phyloP scores from a whole-genome alignment of 1,140 invertebrate genomes.

The Polypedilum vanderplanki region DNA sequence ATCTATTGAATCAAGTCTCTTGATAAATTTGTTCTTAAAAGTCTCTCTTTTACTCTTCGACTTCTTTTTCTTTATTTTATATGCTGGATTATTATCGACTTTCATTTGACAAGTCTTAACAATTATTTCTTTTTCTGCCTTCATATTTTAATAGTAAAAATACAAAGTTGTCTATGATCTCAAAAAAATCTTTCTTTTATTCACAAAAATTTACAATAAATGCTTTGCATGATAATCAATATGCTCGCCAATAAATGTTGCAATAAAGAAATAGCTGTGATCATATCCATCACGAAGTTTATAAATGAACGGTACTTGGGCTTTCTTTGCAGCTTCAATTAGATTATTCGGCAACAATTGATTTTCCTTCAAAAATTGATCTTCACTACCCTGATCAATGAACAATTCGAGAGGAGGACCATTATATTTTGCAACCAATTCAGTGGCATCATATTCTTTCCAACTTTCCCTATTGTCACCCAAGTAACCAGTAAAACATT shows the following conservation, averaged over 20 bases:
- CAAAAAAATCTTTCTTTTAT: too few relatives aligned
- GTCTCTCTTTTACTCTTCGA: too few relatives aligned
- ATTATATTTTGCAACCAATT: constrained; percentile 73
- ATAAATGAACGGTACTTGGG: constrained; percentile 62
- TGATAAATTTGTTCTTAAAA: too few relatives aligned
- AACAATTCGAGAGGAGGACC: constrained; percentile 78
- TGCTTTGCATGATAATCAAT: constrained; percentile 79
- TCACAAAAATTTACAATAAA: constrained; percentile 38
- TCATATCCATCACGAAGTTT: constrained; percentile 86
- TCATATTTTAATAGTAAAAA: too few relatives aligned
- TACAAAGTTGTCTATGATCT: too few relatives aligned
- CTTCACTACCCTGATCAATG: constrained; percentile 83
- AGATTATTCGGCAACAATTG: constrained; percentile 86
- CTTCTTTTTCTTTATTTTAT: too few relatives aligned
- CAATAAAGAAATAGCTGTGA: constrained; percentile 93
- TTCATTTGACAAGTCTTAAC: too few relatives aligned
- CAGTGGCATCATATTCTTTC: constrained; percentile 83
- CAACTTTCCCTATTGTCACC: constrained; percentile 63
- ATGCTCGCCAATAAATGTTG: constrained; percentile 90
- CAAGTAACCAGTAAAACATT: constrained; percentile 82
- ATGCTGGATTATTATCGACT: too few relatives aligned
- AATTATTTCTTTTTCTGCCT: too few relatives aligned
- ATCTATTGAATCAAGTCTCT: too few relatives aligned
- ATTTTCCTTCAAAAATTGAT: constrained; percentile 69
- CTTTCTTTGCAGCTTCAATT: constrained; percentile 57